Evolutionary conservation across 2,113 vertebrate species (phyloP), one percentile per base, ranked within the genome.

Genomic region (Pterocles gutturalis): DNA sequence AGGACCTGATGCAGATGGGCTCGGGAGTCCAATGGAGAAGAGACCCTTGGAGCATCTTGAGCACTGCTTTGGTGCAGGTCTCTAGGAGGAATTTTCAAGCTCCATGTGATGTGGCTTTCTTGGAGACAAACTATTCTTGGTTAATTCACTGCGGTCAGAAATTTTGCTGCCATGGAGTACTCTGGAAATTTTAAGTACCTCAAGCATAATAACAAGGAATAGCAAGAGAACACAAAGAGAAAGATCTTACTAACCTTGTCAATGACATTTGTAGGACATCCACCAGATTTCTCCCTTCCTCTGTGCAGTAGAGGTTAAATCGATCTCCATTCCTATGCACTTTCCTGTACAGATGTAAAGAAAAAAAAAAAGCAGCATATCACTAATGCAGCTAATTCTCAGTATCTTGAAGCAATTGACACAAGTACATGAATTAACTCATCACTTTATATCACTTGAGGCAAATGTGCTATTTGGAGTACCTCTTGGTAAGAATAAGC

Each of bases 401-500:
- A 62, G 65, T 91, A 93, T 97, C 96, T 97, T 91, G 77, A 96
- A 97, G 96, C 95, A 97, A 97, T 94, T 96, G 95, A 95, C 91
- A 96, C 89, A 92, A 97, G 91, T 89, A 93, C 91, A 80, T 94
- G 91, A 97, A 96, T 97, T 97, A 97, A 96, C 87, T 97, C 95
- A 93, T 96, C 96, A 89, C 73, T 95, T 96, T 80, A 70, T 87
- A 96, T 89, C 93, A 95, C 96, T 97, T 85, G 83, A 97, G 73
- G 93, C 54, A 96, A 97, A 95, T 94, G 91, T 93, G 73, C 95
- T 96, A 87, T 92, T 94, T 97, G 94, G 95, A 97, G 96, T 95
- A 96, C 95, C 92, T 95, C 94, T 97, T 95, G 91, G 93, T 97
- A 96, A 95, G 95, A 97, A 93, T 96, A 95, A 97, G 95, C 93